A percentile compares a stretch with the other conserved stretches of the same genome.
phyloP scores from a whole-genome alignment of 1,140 invertebrate species.

The Euschistus heros region DNA sequence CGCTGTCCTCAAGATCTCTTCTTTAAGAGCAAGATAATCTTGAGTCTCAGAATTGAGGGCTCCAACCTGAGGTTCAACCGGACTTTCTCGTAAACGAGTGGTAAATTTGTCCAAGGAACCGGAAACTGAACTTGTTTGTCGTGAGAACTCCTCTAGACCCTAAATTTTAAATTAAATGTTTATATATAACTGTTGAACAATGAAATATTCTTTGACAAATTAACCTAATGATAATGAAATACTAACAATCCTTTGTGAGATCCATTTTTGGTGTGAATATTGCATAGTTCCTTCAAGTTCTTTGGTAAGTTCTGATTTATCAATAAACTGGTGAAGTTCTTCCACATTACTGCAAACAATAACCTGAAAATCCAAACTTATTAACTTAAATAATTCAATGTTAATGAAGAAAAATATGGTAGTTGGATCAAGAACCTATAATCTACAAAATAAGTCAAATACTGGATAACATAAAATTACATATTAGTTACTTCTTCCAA shows the following conservation, averaged over 20 bases:
- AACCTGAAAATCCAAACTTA: slow-evolving; percentile 33
- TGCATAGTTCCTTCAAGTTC: slow-evolving; percentile 80
- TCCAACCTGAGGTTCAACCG: slow-evolving; percentile 23
- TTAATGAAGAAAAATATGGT: neutral
- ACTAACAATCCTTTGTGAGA: slow-evolving; percentile 87
- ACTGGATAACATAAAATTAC: neutral
- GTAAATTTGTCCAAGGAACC: slow-evolving; percentile 73
- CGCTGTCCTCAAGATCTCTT: slow-evolving; percentile 68
- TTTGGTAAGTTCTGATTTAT: slow-evolving; percentile 70
- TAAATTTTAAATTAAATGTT: slow-evolving; percentile 34
- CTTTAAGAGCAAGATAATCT: slow-evolving; percentile 58
- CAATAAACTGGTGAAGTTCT: slow-evolving; percentile 78
- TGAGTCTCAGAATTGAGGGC: slow-evolving; percentile 41
- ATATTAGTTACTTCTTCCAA: no score
- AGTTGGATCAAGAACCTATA: no score
- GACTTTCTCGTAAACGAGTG: slow-evolving; percentile 52
- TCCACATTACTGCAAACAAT: slow-evolving; percentile 60
- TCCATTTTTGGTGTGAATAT: slow-evolving; percentile 92
- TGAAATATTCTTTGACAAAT: neutral
- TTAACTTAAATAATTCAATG: neutral
- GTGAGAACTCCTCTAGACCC: slow-evolving; percentile 90
- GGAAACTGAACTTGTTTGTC: slow-evolving; percentile 78
- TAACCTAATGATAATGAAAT: slow-evolving; percentile 25
- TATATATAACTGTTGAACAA: neutral
- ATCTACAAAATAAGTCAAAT: neutral